These are phyloP conservation scores for Procavia capensis DNA, from an alignment of 2,113 vertebrate genomes.

Conservation along the genomic window DNA sequence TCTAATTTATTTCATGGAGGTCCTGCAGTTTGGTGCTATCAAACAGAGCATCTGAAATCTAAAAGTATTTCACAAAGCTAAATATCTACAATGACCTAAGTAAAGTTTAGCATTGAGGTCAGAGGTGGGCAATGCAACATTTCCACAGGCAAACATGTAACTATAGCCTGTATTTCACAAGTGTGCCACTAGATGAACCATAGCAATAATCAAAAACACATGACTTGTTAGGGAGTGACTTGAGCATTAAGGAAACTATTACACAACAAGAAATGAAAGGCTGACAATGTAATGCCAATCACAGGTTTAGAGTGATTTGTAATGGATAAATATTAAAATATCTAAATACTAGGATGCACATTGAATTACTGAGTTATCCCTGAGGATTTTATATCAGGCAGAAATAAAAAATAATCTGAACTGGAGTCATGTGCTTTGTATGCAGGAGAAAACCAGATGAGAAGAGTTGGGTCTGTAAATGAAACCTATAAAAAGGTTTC, in stretches of 20 bases:
- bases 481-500: constrained; percentile 42
- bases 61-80: constrained; percentile 1
- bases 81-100: background rate
- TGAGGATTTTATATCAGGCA: constrained; percentile 58
- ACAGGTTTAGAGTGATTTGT: constrained; percentile 60
- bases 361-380: constrained; percentile 40
- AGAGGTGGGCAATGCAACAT: background rate
- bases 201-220: constrained; percentile 68
- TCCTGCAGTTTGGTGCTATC: background rate
- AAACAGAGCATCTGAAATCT: background rate
- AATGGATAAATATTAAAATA: constrained; percentile 62
- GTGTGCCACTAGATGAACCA: background rate
- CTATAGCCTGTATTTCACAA: background rate
- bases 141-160: background rate
- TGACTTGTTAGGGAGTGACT: constrained; percentile 66
- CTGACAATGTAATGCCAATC: constrained; percentile 57
- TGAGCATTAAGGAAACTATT: constrained; percentile 78
- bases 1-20: constrained; percentile 41
- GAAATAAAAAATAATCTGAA: constrained; percentile 39
- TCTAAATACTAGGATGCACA: background rate
- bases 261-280: constrained; percentile 54
- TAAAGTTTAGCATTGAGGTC: background rate
- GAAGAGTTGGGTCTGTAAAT: background rate
- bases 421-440: background rate
- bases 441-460: constrained; percentile 48